Evolutionary conservation across 2,113 vertebrate genomes (phyloP).

Genomic region (Nicator chloris): DNA sequence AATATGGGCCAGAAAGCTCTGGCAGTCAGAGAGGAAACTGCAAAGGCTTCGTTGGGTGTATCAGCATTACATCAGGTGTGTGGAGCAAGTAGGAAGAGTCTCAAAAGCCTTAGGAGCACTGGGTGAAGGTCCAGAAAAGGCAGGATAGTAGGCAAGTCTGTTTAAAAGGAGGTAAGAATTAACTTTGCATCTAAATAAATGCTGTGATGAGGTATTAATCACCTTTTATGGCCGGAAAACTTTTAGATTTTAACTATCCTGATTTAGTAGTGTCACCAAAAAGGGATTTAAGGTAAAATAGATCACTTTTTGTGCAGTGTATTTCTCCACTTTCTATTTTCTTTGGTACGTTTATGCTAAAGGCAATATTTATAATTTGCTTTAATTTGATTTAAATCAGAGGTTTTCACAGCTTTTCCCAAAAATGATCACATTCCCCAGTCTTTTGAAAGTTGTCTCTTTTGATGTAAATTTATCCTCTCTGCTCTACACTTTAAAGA

Average conservation of each 20-base stretch:
- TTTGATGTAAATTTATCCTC: neutral
- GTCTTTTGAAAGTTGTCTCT: neutral
- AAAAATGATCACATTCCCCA: neutral
- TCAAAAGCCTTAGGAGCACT: neutral
- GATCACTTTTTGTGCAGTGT: neutral
- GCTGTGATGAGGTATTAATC: neutral
- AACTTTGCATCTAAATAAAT: neutral
- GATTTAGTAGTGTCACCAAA: neutral
- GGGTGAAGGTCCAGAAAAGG: neutral
- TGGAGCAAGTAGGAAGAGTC: neutral
- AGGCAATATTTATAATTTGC: neutral
- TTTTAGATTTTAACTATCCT: neutral
- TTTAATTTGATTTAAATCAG: neutral
- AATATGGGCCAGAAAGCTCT: conserved; percentile 31
- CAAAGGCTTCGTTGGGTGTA: neutral
- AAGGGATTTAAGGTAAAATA: neutral
- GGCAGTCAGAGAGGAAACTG: neutral
- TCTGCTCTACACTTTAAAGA: neutral
- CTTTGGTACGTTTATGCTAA: neutral
- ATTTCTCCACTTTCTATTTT: neutral
- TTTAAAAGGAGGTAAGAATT: neutral
- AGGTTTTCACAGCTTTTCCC: neutral
- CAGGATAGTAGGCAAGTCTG: neutral
- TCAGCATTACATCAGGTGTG: neutral
- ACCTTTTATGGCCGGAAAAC: neutral